A percentile compares a stretch with the other conserved stretches of the same genome.
These are phyloP conservation scores for Vanessa cardui DNA, from an alignment of 2,888 invertebrate genomes.

Conservation along the genomic window DNA sequence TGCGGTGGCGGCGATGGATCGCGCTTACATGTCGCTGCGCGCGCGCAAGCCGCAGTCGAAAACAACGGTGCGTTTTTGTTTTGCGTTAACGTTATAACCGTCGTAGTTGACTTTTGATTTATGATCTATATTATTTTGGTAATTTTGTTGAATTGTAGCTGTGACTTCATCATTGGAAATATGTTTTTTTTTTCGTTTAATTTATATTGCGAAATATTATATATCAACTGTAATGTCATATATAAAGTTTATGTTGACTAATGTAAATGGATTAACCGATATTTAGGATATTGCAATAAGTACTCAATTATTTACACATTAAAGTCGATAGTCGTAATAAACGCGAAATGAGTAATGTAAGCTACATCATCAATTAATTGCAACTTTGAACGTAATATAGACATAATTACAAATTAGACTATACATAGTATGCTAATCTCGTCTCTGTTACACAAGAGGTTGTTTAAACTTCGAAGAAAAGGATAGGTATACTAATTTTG, in stretches of 20 bases:
- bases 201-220: too few relatives aligned
- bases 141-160: too few relatives aligned
- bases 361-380: constrained; percentile 26
- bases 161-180: too few relatives aligned
- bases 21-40: constrained; percentile 80
- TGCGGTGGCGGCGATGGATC: constrained; percentile 77
- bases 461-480: not conserved
- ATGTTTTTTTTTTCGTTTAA: too few relatives aligned
- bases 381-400: constrained; percentile 9
- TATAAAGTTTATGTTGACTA: constrained; percentile 5
- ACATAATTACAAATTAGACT: not conserved
- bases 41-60: constrained; percentile 73
- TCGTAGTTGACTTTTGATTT: not conserved
- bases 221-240: not conserved
- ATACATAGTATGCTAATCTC: not conserved
- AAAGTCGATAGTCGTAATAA: not conserved
- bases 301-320: constrained; percentile 1
- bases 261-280: not conserved
- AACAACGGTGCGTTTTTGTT: constrained; percentile 61
- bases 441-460: constrained; percentile 10
- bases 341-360: constrained; percentile 16
- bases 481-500: not conserved
- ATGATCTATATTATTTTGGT: not conserved
- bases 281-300: not conserved
- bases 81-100: not conserved